phyloP scores from a whole-genome alignment of 2,888 invertebrate species.

The Drosophila rubida region DNA sequence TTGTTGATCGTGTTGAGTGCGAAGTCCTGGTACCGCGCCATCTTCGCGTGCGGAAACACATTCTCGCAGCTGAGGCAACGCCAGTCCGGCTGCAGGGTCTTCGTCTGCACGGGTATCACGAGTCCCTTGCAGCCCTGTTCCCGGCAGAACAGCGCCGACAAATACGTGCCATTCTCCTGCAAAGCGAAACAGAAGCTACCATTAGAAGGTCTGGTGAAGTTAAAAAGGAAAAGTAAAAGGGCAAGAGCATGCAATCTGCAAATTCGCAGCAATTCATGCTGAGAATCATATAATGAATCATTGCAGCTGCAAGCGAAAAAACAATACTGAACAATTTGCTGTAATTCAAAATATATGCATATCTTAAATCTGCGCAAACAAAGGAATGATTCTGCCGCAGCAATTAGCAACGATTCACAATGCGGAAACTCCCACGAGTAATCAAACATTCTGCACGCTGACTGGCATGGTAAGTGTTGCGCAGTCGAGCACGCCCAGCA shows the following conservation, averaged over 20 bases:
- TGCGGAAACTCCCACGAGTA: too few species aligned
- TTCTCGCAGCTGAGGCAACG: conserved; percentile 87
- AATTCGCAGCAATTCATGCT: too few species aligned
- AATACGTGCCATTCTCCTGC: conserved; percentile 83
- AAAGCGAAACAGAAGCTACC: neutral
- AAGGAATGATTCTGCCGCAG: too few species aligned
- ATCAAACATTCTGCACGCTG: too few species aligned
- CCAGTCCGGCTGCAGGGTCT: conserved; percentile 88
- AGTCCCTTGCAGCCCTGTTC: conserved; percentile 84
- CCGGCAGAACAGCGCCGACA: conserved; percentile 85
- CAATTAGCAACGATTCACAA: too few species aligned
- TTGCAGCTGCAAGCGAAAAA: too few species aligned
- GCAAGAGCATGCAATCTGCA: too few species aligned
- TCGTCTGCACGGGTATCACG: conserved; percentile 87
- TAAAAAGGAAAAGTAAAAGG: neutral
- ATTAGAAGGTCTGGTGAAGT: neutral
- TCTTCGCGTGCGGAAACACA: conserved; percentile 80
- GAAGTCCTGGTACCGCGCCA: conserved; percentile 84
- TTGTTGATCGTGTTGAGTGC: conserved; percentile 83
- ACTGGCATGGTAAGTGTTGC: neutral
- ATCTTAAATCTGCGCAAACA: too few species aligned
- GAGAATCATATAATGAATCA: too few species aligned
- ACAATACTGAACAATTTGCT: too few species aligned
- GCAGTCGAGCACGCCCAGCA: neutral
- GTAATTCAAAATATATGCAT: too few species aligned